These are phyloP conservation scores for Trissonchulus sp. DNA, from an alignment of 2,888 invertebrate genomes.

Conservation along the genomic window DNA sequence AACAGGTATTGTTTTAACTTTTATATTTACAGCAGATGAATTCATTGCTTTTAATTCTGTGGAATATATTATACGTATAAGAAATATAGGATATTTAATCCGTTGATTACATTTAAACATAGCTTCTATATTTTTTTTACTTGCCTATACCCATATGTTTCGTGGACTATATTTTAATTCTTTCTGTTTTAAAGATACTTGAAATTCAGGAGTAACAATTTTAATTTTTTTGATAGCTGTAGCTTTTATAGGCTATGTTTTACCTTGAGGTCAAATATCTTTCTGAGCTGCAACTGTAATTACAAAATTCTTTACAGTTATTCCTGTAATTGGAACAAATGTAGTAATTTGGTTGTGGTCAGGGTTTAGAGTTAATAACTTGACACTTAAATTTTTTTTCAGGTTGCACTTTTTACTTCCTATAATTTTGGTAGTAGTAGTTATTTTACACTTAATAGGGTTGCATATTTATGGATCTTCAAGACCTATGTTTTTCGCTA, in stretches of 20 bases:
- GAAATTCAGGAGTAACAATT: conserved; percentile 64
- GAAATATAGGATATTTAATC: conserved; percentile 49
- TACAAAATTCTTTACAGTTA: conserved; percentile 67
- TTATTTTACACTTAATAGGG: background rate
- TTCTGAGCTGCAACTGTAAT: conserved; percentile 75
- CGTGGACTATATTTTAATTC: conserved; percentile 55
- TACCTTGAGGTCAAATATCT: conserved; percentile 74
- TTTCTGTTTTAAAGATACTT: conserved; percentile 60
- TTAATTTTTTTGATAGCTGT: conserved; percentile 66
- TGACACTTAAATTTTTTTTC: conserved; percentile 41
- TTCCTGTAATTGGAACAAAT: conserved; percentile 64
- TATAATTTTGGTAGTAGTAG: conserved; percentile 34
- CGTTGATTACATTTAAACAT: conserved; percentile 51
- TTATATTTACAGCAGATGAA: conserved; percentile 49
- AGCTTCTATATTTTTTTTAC: conserved; percentile 51
- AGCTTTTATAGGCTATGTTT: conserved; percentile 70
- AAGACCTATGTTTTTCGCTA: background rate
- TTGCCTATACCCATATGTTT: conserved; percentile 48
- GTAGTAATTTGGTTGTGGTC: conserved; percentile 61
- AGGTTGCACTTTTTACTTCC: conserved; percentile 40
- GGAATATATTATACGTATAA: conserved; percentile 50
- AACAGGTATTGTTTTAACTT: conserved; percentile 50
- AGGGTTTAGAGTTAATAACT: conserved; percentile 34
- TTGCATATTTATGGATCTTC: background rate
- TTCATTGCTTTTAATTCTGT: conserved; percentile 50